phyloP scores from a whole-genome alignment of 2,888 invertebrate species.

The Erpobdella octoculata region DNA sequence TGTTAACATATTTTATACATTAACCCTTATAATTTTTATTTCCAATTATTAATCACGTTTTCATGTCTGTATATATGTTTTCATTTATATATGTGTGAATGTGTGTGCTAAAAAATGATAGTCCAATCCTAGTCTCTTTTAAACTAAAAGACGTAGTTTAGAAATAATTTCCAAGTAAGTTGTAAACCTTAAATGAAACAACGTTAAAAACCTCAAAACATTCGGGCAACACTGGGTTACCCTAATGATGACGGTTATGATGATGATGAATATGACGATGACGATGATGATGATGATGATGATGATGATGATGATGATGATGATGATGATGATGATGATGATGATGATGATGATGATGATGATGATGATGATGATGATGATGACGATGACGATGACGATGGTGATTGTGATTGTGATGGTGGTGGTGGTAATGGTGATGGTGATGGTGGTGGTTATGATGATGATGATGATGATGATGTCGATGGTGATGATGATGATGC shows the following conservation, averaged over 20 bases:
- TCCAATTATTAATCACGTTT: no score
- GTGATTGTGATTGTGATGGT: conserved; percentile 4
- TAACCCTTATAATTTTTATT: no score
- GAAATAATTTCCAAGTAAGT: no score
- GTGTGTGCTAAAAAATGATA: no score
- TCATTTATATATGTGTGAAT: no score
- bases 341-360: neutral
- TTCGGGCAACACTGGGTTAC: no score
- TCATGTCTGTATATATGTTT: no score
- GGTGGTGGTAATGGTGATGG: conserved; percentile 6
- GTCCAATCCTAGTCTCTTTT: no score
- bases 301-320: conserved; percentile 9
- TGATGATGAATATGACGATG: neutral
- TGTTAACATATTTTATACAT: no score
- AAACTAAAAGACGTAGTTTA: no score
- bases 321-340: conserved; percentile 14
- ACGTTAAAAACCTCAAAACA: no score
- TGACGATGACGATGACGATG: neutral
- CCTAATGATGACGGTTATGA: neutral
- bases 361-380: neutral
- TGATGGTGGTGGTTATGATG: conserved; percentile 11
- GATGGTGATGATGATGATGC: conserved; percentile 9
- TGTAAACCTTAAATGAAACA: no score
- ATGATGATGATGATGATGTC: conserved; percentile 13
- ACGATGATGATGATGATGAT: conserved; percentile 5